These are phyloP conservation scores for Crioceris asparagi DNA, from an alignment of 2,888 invertebrate species.

Conservation along the genomic window DNA sequence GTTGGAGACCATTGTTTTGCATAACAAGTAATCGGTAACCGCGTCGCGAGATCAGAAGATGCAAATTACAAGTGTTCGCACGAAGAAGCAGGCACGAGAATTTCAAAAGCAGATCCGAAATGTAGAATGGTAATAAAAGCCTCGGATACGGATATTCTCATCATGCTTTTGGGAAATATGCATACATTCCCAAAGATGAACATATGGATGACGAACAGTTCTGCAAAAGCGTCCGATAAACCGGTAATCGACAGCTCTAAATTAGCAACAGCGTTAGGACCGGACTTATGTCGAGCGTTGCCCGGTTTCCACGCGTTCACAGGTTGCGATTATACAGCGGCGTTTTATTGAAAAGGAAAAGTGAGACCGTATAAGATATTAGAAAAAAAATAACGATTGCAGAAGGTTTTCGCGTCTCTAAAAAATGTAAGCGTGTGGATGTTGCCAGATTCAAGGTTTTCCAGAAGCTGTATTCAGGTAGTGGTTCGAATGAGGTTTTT, in stretches of 20 bases:
- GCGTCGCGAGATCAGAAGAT: conserved; percentile 15
- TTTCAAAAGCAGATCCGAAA: conserved; percentile 15
- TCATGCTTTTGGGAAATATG: conserved; percentile 12
- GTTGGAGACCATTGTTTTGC: conserved; percentile 8
- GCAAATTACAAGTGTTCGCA: conserved; percentile 17
- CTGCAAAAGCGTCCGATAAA: no score
- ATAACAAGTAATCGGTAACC: conserved; percentile 6
- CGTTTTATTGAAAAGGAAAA: no score
- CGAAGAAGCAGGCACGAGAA: conserved; percentile 24
- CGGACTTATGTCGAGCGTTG: conserved; percentile 14
- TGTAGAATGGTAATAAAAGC: conserved; percentile 21
- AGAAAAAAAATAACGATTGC: conserved; percentile 22
- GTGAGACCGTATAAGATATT: conserved; percentile 23
- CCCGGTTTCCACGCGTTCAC: conserved; percentile 26
- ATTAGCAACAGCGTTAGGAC: conserved; percentile 19
- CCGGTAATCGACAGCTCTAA: conserved; percentile 19
- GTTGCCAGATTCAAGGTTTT: conserved; percentile 25
- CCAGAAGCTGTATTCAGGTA: conserved; percentile 24
- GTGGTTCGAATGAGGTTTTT: not conserved
- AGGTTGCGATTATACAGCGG: conserved; percentile 27
- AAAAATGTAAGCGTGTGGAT: conserved; percentile 25
- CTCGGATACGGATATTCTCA: conserved; percentile 21
- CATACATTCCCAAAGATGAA: not conserved
- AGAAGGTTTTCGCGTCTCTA: conserved; percentile 26
- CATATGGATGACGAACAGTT: not conserved